Evolutionary conservation across 2,888 invertebrate species (phyloP).

Genomic region (Drosophila kuntzei): DNA sequence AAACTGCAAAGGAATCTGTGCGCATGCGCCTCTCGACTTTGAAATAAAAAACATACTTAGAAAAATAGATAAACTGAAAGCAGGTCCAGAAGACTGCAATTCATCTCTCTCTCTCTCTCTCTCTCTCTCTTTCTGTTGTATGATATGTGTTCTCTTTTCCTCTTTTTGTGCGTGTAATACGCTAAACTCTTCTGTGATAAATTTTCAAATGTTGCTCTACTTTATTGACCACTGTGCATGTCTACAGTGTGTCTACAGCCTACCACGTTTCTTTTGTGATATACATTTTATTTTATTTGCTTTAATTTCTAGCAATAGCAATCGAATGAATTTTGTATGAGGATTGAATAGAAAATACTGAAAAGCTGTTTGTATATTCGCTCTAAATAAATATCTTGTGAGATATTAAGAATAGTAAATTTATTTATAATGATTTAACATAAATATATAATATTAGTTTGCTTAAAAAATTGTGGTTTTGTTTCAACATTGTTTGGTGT

Average conservation of each 20-base stretch:
- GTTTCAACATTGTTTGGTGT: background rate
- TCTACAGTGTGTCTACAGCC: slow-evolving; percentile 14
- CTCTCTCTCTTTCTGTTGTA: slow-evolving; percentile 12
- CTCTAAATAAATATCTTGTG: background rate
- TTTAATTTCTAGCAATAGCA: slow-evolving; percentile 19
- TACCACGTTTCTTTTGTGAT: slow-evolving; percentile 17
- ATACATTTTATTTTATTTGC: slow-evolving; percentile 2
- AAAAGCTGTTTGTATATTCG: background rate
- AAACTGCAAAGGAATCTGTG: slow-evolving; percentile 32
- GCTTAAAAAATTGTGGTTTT: background rate
- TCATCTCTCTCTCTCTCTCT: slow-evolving; percentile 31
- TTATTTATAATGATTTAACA: background rate
- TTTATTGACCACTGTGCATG: slow-evolving; percentile 30
- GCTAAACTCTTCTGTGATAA: slow-evolving; percentile 1
- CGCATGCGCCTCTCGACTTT: slow-evolving; percentile 39
- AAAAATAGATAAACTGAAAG: slow-evolving; percentile 5
- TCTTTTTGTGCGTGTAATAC: slow-evolving; percentile 5
- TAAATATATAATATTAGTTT: background rate
- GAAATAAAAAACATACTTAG: background rate
- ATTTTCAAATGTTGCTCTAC: slow-evolving; percentile 1
- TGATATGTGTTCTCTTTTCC: slow-evolving; percentile 9
- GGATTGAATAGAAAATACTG: background rate
- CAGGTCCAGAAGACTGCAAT: slow-evolving; percentile 1
- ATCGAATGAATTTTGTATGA: background rate
- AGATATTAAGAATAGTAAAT: background rate